Evolutionary conservation across 2,113 vertebrate genomes (phyloP), one percentile per base, ranked within the genome.

Genomic region (Megalops atlanticus): DNA sequence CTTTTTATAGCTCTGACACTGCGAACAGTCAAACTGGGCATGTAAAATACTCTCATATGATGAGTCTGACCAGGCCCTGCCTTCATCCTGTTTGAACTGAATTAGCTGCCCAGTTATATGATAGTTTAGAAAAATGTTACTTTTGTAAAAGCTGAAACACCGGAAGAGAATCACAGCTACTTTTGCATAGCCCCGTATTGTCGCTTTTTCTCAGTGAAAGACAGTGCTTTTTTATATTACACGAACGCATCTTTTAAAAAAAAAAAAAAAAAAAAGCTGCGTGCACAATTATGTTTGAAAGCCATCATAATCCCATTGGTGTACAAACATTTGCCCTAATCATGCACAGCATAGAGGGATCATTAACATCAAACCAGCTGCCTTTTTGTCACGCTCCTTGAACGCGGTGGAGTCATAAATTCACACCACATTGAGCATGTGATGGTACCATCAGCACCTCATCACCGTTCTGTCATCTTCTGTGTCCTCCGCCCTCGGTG

Each of bases 41-140:
- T 94, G 92, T 92, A 92, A 93, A 91, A 92, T 77, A 84, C 27
- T 84, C 93, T 96, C 93, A 94, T 85, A 81, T 94, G 92, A 94
- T 92, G 94, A 94, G 95, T 92, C 91, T 93, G 94, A 87, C 95
- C 94, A 94, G 92, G 94, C 94, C 94, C 95, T 94, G 94, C 94
- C 95, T 95, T 96, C 93, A 92, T 96, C 92, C 91, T 92, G 93
- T 94, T 93, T 94, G 93, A 94, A 93, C 94, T 94, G 94, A 95
- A 95, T 95, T 94, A 95, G 95, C 94, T 93, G 93, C 93, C 93
- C 94, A 93, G 93, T 95, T 94, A 93, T 94, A 95, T 95, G 94
- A 95, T 95, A 96, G 95, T 95, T 95, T 95, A 96, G 94, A 92
- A 93, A 95, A 94, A 94, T 94, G 93, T 95, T 95, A 95, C 94